phyloP scores from a whole-genome alignment of 2,113 vertebrate genomes.

The Actenoides hombroni region DNA sequence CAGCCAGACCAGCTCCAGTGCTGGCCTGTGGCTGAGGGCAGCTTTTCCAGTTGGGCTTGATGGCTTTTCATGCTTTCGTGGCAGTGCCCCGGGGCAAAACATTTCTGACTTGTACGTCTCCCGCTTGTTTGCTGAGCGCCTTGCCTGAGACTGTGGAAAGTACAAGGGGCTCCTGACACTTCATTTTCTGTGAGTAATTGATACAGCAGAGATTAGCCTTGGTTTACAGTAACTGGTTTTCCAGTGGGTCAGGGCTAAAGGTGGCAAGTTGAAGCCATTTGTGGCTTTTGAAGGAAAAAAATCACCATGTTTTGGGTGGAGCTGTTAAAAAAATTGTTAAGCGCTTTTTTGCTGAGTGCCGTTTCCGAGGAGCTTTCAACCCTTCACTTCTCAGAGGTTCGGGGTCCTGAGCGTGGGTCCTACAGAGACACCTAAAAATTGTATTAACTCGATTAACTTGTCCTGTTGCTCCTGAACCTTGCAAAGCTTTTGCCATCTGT shows the following conservation, averaged over 20 bases:
- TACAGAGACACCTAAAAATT: background rate
- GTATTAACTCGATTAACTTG: background rate
- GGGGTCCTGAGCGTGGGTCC: background rate
- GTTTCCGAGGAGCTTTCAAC: background rate
- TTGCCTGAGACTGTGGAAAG: background rate
- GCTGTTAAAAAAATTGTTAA: background rate
- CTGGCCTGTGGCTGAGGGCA: background rate
- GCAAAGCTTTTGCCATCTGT: background rate
- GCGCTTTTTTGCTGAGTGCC: background rate
- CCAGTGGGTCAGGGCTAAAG: background rate
- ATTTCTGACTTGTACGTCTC: background rate
- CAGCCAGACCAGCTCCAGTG: rapidly evolving
- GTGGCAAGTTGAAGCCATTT: background rate
- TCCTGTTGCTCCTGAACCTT: background rate
- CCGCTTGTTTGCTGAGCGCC: background rate
- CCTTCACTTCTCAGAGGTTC: background rate
- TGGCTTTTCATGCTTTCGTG: background rate
- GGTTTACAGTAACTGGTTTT: background rate
- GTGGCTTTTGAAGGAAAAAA: background rate
- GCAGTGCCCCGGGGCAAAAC: background rate
- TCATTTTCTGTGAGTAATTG: background rate
- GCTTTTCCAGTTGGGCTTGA: background rate
- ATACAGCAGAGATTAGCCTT: background rate
- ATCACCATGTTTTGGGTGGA: background rate
- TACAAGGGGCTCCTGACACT: background rate